Evolutionary conservation across 2,888 invertebrate species (phyloP).

Genomic region (Acleris cristana): DNA sequence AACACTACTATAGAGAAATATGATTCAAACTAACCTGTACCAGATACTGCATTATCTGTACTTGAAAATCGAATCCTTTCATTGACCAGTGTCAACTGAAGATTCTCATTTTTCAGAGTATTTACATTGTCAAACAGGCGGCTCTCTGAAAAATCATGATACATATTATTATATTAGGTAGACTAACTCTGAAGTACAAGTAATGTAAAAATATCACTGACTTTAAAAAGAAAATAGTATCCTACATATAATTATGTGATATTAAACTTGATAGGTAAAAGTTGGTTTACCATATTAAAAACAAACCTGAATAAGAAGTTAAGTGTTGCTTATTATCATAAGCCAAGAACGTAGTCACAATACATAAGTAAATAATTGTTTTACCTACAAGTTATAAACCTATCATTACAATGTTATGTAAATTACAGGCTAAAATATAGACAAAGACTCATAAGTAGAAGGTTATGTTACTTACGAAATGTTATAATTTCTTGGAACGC

Average conservation of each 20-base stretch:
- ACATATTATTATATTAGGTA: neutral
- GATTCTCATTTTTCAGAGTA: slow-evolving; percentile 91
- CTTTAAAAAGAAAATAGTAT: neutral
- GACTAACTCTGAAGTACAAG: neutral
- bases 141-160: slow-evolving; percentile 87
- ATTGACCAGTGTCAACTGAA: slow-evolving; percentile 93
- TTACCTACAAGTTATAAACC: slow-evolving; percentile 25
- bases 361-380: too few species aligned
- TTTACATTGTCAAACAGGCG: slow-evolving; percentile 93
- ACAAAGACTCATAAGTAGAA: slow-evolving; percentile 43
- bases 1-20: neutral
- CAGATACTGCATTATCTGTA: slow-evolving; percentile 64
- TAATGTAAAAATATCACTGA: neutral
- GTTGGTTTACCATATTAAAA: slow-evolving; percentile 29
- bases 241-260: neutral
- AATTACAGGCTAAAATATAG: slow-evolving; percentile 30
- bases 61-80: slow-evolving; percentile 89
- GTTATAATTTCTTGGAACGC: slow-evolving; percentile 91
- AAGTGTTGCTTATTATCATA: too few species aligned
- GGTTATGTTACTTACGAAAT: slow-evolving; percentile 88
- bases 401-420: slow-evolving; percentile 21
- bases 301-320: slow-evolving; percentile 6
- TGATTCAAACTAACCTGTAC: slow-evolving; percentile 54
- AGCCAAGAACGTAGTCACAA: too few species aligned
- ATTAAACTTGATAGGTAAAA: neutral